Base-by-base conservation (phyloP, 2,113 vertebrate genomes). In the Hirundichthys speculiger region DNA sequence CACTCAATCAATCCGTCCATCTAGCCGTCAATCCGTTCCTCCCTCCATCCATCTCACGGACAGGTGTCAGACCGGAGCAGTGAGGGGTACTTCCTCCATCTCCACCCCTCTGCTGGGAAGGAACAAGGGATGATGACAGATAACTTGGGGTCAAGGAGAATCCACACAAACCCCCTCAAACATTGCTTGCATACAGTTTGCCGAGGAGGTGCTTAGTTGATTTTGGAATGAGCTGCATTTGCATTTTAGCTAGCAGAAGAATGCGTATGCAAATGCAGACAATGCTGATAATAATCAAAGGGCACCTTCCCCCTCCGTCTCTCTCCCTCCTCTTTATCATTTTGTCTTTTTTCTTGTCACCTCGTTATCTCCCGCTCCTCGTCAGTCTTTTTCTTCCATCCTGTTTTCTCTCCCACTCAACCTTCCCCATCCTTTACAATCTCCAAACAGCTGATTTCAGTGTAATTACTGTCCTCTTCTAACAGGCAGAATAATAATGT, bases 271-370 rank as follows among this genome's bases (percentile, higher is more conserved):
- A 88, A 90, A 89, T 87, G 83, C 21, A 14, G 73, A 89, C 82
- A 73, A 53, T 73, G 84, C 89, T 82, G 89, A 90, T 90, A 86
- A 70, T 73, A 86, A 90, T 90, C 89, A 88, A 82, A 90, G 86
- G 87, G 84, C 89, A 89, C 86, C 87, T 89, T 90, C 81, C 50
- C 66, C 64, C 70, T n/a, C 50, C 48, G 13, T 55, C 62, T 63
- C 30, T 51, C 57, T 82, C 57, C 64, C 61, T 65, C 71, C 66
- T 45, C 74, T 46, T 67, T 54, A 5, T 64, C 75, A 2, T 42
- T 60, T 57, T 34, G n/a, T 59, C 43, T 52, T 55, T 64, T 65
- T 60, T 65, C 57, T 57, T 39, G 41, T 62, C 62, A 60, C 64
- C 66, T 81, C 55, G 70, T 79, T 75, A 69, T 82, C 68, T 66